phyloP scores from a whole-genome alignment of 2,797 vertebrate genomes.

The Amblyopsis hoosieri region DNA sequence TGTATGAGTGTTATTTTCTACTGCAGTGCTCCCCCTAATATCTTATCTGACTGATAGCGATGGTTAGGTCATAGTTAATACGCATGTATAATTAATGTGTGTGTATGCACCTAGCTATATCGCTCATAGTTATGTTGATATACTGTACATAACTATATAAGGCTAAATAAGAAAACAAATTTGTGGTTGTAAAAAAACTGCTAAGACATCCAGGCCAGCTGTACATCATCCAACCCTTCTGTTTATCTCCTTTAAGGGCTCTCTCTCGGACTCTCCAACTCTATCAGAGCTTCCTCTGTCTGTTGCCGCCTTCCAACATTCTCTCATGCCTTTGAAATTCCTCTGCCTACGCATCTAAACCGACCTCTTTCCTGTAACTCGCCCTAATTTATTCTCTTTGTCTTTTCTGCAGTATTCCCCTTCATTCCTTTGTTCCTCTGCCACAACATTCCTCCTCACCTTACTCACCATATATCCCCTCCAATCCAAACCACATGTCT shows the following conservation, averaged over 20 bases:
- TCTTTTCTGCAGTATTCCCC: too few species aligned
- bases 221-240: slow-evolving; percentile 7
- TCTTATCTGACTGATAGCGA: slow-evolving; percentile 36
- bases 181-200: too few species aligned
- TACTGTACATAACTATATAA: too few species aligned
- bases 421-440: background rate
- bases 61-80: slow-evolving; percentile 19
- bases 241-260: slow-evolving; percentile 1
- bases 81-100: background rate
- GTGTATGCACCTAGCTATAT: background rate
- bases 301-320: slow-evolving; percentile 21
- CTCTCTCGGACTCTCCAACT: slow-evolving; percentile 6
- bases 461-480: background rate
- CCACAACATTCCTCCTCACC: slow-evolving; percentile 19
- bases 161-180: too few species aligned
- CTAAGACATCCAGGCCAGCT: background rate
- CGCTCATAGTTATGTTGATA: too few species aligned
- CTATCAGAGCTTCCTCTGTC: slow-evolving; percentile 7
- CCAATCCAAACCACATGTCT: background rate
- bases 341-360: slow-evolving; percentile 18
- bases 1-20: slow-evolving; percentile 22
- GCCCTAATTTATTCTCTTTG: too few species aligned
- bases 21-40: slow-evolving; percentile 20
- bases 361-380: slow-evolving; percentile 1
- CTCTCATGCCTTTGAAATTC: slow-evolving; percentile 7